phyloP scores from a whole-genome alignment of 2,888 invertebrate species.

The Rhopalosiphum nymphaeae region DNA sequence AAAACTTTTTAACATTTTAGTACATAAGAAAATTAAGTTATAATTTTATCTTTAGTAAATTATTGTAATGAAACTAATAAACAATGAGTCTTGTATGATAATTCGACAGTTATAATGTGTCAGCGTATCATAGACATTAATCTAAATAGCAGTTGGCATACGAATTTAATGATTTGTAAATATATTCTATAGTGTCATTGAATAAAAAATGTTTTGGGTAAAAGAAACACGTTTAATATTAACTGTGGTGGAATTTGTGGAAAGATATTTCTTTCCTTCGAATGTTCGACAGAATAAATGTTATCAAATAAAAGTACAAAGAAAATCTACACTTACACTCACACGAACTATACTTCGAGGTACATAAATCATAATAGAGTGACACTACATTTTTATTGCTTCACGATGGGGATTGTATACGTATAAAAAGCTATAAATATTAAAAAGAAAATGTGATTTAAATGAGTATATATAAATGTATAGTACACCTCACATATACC shows the following conservation, averaged over 20 bases:
- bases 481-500: background rate
- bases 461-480: background rate
- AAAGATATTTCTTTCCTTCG: background rate
- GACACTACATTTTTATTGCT: slow-evolving; percentile 13
- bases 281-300: background rate
- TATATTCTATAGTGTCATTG: background rate
- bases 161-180: background rate
- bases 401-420: background rate
- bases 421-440: background rate
- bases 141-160: background rate
- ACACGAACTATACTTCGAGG: background rate
- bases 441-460: background rate
- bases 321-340: background rate
- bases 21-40: background rate
- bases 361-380: slow-evolving; percentile 30
- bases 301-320: background rate
- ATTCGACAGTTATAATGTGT: background rate
- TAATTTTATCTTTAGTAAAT: background rate
- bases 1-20: background rate
- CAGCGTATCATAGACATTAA: background rate
- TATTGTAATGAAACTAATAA: background rate
- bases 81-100: background rate
- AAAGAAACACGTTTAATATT: background rate
- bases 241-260: background rate
- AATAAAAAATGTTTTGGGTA: background rate